Conservation (phyloP, 2,113 vertebrate genomes). For the Cepphus grylle region DNA sequence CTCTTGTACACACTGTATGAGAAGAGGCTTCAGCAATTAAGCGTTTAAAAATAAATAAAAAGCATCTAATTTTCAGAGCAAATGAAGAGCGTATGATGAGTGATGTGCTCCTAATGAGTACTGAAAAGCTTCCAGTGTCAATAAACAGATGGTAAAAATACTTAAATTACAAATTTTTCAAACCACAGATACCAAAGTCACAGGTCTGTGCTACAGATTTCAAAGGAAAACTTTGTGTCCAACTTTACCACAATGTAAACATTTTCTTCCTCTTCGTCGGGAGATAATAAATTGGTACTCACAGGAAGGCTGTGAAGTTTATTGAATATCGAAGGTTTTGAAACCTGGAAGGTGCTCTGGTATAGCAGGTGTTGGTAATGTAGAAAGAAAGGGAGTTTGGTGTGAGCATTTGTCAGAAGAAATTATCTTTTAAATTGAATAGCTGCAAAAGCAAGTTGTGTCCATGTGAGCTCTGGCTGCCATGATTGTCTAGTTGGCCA, state of each 20-base stretch:
- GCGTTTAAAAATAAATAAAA: slow-evolving; percentile 24
- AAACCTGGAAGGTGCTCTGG: not conserved
- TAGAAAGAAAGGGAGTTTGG: not conserved
- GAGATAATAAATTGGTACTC: not conserved
- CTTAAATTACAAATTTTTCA: slow-evolving; percentile 2
- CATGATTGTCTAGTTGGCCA: not conserved
- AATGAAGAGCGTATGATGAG: not conserved
- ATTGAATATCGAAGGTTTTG: not conserved
- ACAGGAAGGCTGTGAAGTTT: not conserved
- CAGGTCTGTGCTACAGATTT: not conserved
- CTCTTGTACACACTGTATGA: too few species aligned
- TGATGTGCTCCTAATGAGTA: not conserved
- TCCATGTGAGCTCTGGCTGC: not conserved
- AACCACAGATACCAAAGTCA: not conserved
- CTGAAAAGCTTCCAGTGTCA: slow-evolving; percentile 29
- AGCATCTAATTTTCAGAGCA: not conserved
- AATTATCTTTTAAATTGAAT: not conserved
- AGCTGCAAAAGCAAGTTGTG: not conserved
- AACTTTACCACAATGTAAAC: not conserved
- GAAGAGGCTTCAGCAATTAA: not conserved
- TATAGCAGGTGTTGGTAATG: not conserved
- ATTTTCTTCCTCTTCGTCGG: not conserved
- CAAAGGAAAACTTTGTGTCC: not conserved
- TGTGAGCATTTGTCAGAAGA: not conserved
- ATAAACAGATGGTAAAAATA: slow-evolving; percentile 39